Percentiles rank a stretch among this genome's conserved stretches.
These are phyloP conservation scores for Drosophila equinoxialis DNA, from an alignment of 1,140 invertebrate species.

Conservation along the genomic window DNA sequence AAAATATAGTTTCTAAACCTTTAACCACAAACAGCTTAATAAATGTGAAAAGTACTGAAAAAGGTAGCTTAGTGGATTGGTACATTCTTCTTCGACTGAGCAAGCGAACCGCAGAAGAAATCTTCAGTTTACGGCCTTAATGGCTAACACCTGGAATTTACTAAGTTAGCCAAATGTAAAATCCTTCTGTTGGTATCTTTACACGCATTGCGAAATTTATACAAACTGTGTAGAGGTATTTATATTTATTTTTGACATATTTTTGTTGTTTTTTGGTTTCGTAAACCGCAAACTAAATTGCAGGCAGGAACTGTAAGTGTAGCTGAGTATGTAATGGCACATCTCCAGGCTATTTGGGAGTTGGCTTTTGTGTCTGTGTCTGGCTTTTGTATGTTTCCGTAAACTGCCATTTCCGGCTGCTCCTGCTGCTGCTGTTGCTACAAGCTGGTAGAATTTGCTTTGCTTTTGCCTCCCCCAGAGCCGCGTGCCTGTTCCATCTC, in stretches of 20 bases:
- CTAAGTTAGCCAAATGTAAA: neutral
- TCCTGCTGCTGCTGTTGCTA: constrained; percentile 5
- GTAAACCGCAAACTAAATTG: constrained; percentile 56
- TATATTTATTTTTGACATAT: constrained; percentile 5
- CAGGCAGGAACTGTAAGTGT: constrained; percentile 29
- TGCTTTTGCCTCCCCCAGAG: neutral
- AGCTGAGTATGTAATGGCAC: constrained; percentile 71
- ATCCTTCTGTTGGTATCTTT: neutral
- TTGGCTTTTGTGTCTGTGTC: constrained; percentile 58
- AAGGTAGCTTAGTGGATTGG: constrained; percentile 14
- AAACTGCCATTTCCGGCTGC: constrained; percentile 76
- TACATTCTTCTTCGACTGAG: constrained; percentile 15
- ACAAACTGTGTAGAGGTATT: neutral
- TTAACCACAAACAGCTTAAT: neutral
- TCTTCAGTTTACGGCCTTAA: constrained; percentile 52
- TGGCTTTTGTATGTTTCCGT: constrained; percentile 70
- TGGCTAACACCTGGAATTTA: constrained; percentile 61
- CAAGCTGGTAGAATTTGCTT: constrained; percentile 23
- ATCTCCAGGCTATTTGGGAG: constrained; percentile 71
- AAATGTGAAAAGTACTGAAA: constrained; percentile 13
- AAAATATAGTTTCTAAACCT: neutral
- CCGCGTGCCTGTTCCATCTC: neutral
- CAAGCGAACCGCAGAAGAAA: constrained; percentile 37
- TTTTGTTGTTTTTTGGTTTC: constrained; percentile 38
- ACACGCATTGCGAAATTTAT: neutral